Evolutionary conservation across 1,140 invertebrate species (phyloP).

Genomic region (Achroia grisella): DNA sequence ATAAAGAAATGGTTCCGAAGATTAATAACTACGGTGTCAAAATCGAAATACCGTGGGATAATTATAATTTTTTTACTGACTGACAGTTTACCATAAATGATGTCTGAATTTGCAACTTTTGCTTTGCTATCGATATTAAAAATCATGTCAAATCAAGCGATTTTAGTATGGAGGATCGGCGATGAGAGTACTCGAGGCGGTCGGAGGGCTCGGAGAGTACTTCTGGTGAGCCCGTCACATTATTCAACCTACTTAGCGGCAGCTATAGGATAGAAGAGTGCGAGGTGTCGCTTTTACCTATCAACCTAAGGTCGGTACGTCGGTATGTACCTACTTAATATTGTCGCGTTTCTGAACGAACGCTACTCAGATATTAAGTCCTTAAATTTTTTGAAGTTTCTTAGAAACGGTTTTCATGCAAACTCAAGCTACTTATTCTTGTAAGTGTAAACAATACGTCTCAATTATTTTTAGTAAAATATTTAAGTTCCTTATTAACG

Average conservation of each 20-base stretch:
- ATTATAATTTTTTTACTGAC: too few species aligned
- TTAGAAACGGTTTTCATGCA: too few species aligned
- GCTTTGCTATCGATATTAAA: conserved; percentile 56
- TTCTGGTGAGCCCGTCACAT: conserved; percentile 51
- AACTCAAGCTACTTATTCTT: too few species aligned
- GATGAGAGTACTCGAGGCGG: conserved; percentile 40
- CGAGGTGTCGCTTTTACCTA: conserved; percentile 33
- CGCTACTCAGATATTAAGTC: conserved; percentile 7
- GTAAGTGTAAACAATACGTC: too few species aligned
- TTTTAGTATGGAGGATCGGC: conserved; percentile 54
- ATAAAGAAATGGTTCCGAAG: too few species aligned
- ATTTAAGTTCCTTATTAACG: too few species aligned
- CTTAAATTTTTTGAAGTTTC: conserved; percentile 2
- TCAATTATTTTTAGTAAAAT: too few species aligned
- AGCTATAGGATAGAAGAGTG: conserved; percentile 24
- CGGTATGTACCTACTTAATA: conserved; percentile 39
- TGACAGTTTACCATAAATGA: too few species aligned
- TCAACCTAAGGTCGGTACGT: too few species aligned
- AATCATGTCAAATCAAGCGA: conserved; percentile 72
- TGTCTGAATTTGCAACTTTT: too few species aligned
- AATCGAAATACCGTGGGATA: too few species aligned
- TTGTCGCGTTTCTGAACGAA: conserved; percentile 13
- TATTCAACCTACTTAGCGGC: conserved; percentile 68
- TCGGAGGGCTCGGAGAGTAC: conserved; percentile 45
- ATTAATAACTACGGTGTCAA: too few species aligned